These are phyloP conservation scores for Argyra leucocephala DNA, from an alignment of 2,888 invertebrate genomes.

Conservation along the genomic window DNA sequence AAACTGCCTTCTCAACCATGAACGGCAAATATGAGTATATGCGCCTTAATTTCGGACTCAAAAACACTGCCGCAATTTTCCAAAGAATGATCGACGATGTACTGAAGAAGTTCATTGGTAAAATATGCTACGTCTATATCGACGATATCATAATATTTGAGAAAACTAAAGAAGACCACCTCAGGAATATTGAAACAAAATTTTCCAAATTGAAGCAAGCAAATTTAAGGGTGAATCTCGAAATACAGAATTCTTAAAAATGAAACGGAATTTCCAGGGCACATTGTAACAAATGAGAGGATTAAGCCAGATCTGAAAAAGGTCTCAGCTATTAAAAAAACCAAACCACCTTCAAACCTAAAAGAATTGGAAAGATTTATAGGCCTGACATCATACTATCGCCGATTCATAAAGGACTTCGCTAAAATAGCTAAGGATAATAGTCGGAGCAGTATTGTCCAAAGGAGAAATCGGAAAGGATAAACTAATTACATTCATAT, in stretches of 20 bases:
- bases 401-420: constrained; percentile 22
- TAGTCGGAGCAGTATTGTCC: constrained; percentile 15
- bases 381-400: constrained; percentile 21
- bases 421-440: constrained; percentile 21
- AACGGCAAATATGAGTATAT: constrained; percentile 23
- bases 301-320: constrained; percentile 19
- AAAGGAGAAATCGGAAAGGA: constrained; percentile 13
- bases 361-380: constrained; percentile 22
- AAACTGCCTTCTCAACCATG: constrained; percentile 21
- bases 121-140: constrained; percentile 22
- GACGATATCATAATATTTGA: constrained; percentile 25
- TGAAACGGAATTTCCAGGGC: constrained; percentile 21
- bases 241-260: constrained; percentile 19
- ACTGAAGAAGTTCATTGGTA: constrained; percentile 19
- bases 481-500: constrained; percentile 10
- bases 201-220: neutral
- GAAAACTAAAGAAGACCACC: constrained; percentile 12
- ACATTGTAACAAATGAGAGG: constrained; percentile 19
- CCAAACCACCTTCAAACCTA: constrained; percentile 17
- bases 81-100: constrained; percentile 25
- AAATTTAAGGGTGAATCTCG: neutral
- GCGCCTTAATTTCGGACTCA: constrained; percentile 16
- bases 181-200: constrained; percentile 14
- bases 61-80: constrained; percentile 14
- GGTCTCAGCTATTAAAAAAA: constrained; percentile 15